A percentile compares a stretch with the other conserved stretches of the same genome.
These are phyloP conservation scores for Noctuana brunneofusca DNA, from an alignment of 2,888 invertebrate genomes.

Conservation along the genomic window DNA sequence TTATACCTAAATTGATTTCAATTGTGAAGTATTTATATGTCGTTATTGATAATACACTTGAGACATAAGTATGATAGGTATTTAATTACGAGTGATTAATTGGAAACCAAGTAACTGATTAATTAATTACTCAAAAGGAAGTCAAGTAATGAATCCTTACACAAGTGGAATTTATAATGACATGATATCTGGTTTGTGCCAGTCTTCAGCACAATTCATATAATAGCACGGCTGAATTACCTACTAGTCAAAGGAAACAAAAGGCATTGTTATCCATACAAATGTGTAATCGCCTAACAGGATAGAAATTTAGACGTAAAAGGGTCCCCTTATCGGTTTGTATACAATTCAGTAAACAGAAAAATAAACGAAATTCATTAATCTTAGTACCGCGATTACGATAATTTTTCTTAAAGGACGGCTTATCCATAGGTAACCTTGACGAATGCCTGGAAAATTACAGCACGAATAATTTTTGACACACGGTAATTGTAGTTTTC, in stretches of 20 bases:
- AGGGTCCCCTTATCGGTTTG: slow-evolving; percentile 49
- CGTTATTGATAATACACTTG: neutral
- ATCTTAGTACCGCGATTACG: slow-evolving; percentile 8
- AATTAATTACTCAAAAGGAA: slow-evolving; percentile 16
- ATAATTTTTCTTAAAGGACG: no score
- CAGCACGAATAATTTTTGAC: no score
- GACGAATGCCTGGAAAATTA: no score
- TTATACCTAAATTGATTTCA: neutral
- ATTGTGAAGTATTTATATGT: neutral
- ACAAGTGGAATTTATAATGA: slow-evolving; percentile 15
- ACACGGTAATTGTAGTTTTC: no score
- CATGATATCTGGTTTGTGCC: slow-evolving; percentile 31
- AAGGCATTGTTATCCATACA: slow-evolving; percentile 54
- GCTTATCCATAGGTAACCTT: no score
- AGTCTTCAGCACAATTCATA: slow-evolving; percentile 37
- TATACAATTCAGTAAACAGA: slow-evolving; percentile 44
- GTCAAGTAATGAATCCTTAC: slow-evolving; percentile 15
- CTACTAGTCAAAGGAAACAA: slow-evolving; percentile 56
- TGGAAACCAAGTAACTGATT: neutral
- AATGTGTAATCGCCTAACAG: slow-evolving; percentile 55
- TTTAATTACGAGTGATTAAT: slow-evolving; percentile 8
- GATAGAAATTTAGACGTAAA: slow-evolving; percentile 57
- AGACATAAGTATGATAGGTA: neutral
- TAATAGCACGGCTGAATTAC: slow-evolving; percentile 50
- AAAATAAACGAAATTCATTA: slow-evolving; percentile 39